phyloP scores from a whole-genome alignment of 2,113 vertebrate species.

The Salvelinus sp. region DNA sequence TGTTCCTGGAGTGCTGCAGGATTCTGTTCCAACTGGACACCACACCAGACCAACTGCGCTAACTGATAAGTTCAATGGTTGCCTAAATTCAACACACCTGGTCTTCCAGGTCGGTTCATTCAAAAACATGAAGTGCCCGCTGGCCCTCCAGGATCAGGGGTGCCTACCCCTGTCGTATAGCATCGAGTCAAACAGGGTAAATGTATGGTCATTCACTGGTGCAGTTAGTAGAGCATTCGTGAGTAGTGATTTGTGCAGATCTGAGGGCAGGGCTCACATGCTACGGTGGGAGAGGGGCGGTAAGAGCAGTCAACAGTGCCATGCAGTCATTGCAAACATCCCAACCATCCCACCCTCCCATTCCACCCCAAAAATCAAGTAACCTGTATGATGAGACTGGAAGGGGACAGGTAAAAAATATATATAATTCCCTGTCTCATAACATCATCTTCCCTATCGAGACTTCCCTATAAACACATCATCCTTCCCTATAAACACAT shows the following conservation, averaged over 20 bases:
- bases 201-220: constrained; percentile 7
- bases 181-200: neutral
- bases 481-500: too few relatives aligned
- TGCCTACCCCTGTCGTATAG: neutral
- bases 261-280: constrained; percentile 31
- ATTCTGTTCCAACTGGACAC: too few relatives aligned
- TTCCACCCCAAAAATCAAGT: neutral
- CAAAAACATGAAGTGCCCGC: too few relatives aligned
- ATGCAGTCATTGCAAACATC: constrained; percentile 59
- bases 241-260: constrained; percentile 28
- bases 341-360: too few relatives aligned
- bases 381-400: neutral
- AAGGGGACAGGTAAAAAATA: too few relatives aligned
- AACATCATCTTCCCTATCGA: neutral
- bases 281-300: constrained; percentile 20
- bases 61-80: too few relatives aligned
- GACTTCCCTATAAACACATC: neutral
- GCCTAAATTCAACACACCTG: too few relatives aligned
- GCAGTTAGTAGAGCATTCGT: constrained; percentile 39
- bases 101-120: too few relatives aligned
- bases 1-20: too few relatives aligned
- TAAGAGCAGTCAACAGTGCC: constrained; percentile 34
- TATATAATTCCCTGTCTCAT: too few relatives aligned
- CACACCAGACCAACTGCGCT: too few relatives aligned
- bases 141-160: too few relatives aligned